phyloP scores from a whole-genome alignment of 2,113 vertebrate species.

The Hassar affinis region DNA sequence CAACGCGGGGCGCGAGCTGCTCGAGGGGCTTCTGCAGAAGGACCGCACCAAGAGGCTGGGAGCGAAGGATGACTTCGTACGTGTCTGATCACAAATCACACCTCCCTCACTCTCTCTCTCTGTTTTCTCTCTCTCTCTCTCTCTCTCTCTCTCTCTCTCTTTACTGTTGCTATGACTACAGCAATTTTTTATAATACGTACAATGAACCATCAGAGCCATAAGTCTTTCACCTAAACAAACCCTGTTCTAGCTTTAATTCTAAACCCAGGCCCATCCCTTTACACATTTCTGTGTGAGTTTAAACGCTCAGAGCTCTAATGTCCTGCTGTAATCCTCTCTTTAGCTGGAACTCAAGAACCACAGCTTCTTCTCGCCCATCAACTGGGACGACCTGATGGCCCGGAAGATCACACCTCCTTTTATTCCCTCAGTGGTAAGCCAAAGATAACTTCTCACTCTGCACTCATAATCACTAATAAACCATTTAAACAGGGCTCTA shows the following conservation, averaged over 20 bases:
- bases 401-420: slow-evolving; percentile 75
- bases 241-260: background rate
- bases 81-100: slow-evolving; percentile 41
- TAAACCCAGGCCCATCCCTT: background rate
- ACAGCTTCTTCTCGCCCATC: slow-evolving; percentile 78
- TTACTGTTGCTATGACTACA: background rate
- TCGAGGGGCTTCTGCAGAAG: slow-evolving; percentile 78
- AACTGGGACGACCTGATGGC: slow-evolving; percentile 81
- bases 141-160: too few relatives aligned
- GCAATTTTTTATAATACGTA: background rate
- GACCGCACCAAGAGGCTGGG: slow-evolving; percentile 74
- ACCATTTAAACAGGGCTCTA: background rate
- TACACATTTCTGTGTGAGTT: background rate
- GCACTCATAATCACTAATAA: too few relatives aligned
- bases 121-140: too few relatives aligned
- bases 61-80: slow-evolving; percentile 75
- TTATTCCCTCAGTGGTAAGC: slow-evolving; percentile 76
- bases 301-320: background rate
- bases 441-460: background rate
- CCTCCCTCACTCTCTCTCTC: too few relatives aligned
- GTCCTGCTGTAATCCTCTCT: slow-evolving; percentile 32
- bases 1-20: slow-evolving; percentile 71
- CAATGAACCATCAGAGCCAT: too few relatives aligned
- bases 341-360: slow-evolving; percentile 75
- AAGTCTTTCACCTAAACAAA: too few relatives aligned